phyloP scores from a whole-genome alignment of 2,113 vertebrate species.

The Toxotes jaculatrix region DNA sequence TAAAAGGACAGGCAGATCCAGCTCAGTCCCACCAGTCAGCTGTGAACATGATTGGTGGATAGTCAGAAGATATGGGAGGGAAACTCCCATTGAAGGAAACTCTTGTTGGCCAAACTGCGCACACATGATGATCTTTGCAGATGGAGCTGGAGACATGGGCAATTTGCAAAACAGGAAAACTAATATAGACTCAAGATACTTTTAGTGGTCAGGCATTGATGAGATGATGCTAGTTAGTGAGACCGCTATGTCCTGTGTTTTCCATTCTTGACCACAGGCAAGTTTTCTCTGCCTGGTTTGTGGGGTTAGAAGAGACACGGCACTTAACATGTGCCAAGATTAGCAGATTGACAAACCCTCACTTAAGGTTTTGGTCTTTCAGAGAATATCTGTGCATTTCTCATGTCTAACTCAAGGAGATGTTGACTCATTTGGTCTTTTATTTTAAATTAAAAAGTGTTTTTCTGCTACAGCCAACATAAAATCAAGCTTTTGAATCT shows the following conservation, averaged over 20 bases:
- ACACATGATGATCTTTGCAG: conserved; percentile 74
- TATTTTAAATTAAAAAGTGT: background rate
- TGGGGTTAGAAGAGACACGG: conserved; percentile 62
- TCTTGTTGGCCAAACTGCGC: conserved; percentile 57
- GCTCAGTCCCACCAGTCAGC: conserved; percentile 53
- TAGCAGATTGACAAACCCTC: conserved; percentile 65
- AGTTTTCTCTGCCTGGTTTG: conserved; percentile 58
- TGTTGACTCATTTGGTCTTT: background rate
- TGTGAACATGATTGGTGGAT: conserved; percentile 56
- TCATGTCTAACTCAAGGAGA: background rate
- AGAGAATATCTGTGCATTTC: conserved; percentile 23
- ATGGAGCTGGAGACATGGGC: conserved; percentile 72
- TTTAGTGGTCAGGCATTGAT: conserved; percentile 75
- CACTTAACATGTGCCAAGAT: conserved; percentile 57
- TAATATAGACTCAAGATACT: conserved; percentile 74
- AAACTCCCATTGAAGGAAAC: conserved; percentile 63
- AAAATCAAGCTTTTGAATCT: background rate
- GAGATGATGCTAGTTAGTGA: conserved; percentile 78
- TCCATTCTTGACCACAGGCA: conserved; percentile 72
- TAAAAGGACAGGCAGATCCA: conserved; percentile 57
- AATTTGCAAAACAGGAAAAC: conserved; percentile 80
- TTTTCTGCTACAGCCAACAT: background rate
- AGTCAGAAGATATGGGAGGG: conserved; percentile 61
- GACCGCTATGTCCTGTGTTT: conserved; percentile 77
- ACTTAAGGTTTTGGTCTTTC: conserved; percentile 24